A percentile compares a stretch with the other conserved stretches of the same genome.
Conservation (phyloP, 2,113 vertebrate genomes). For the Cyprinodon brontotheroides region DNA sequence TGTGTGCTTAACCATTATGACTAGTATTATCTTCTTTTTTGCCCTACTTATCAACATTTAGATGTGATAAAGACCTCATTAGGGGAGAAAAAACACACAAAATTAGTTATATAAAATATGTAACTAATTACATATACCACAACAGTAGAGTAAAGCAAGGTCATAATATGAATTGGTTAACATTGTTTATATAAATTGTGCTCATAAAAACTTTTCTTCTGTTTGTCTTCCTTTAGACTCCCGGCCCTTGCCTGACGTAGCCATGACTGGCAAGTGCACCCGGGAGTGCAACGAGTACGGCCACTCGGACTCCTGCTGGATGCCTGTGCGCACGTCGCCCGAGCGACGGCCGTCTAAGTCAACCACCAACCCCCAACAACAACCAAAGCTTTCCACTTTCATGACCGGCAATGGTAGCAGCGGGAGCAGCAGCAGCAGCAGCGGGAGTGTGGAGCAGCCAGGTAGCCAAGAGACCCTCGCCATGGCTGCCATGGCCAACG, state of each 20-base stretch:
- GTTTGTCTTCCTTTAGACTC: slow-evolving; percentile 84
- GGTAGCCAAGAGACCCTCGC: slow-evolving; percentile 95
- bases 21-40: slow-evolving; percentile 40
- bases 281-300: slow-evolving; percentile 97
- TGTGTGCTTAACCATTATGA: slow-evolving; percentile 39
- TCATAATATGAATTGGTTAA: slow-evolving; percentile 33
- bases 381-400: slow-evolving; percentile 99
- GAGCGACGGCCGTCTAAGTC: slow-evolving; percentile 92
- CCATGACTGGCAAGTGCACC: slow-evolving; percentile 98
- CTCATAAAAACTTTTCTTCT: slow-evolving; percentile 32
- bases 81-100: slow-evolving; percentile 32
- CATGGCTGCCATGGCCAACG: slow-evolving; percentile 86
- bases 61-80: slow-evolving; percentile 54
- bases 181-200: slow-evolving; percentile 24
- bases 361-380: slow-evolving; percentile 82
- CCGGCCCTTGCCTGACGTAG: slow-evolving; percentile 98
- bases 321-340: slow-evolving; percentile 97
- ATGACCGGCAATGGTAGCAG: slow-evolving; percentile 85
- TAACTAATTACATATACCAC: slow-evolving; percentile 68
- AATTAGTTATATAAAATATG: slow-evolving; percentile 51
- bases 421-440: slow-evolving; percentile 72
- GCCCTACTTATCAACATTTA: slow-evolving; percentile 49
- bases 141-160: slow-evolving; percentile 34
- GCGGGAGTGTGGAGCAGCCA: slow-evolving; percentile 82
- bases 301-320: slow-evolving; percentile 99